Conservation (phyloP, 1,140 invertebrate genomes). For the Drosophila tani region DNA sequence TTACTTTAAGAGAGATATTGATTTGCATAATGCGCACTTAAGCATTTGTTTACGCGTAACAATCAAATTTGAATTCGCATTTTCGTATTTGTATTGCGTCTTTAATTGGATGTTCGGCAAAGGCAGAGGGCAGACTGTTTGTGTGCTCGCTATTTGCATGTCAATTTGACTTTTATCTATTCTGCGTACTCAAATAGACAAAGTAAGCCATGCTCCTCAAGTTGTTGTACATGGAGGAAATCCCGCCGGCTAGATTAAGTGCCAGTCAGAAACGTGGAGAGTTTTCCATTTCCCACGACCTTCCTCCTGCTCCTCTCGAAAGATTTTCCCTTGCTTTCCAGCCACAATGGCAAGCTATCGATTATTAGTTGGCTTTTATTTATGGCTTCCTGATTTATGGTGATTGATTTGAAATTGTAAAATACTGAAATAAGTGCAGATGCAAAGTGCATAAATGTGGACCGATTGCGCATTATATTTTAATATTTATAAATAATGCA, state of each 20-base stretch:
- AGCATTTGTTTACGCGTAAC: conserved; percentile 83
- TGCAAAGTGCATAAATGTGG: conserved; percentile 5
- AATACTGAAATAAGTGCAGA: conserved; percentile 28
- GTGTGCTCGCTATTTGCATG: conserved; percentile 73
- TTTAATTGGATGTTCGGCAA: conserved; percentile 78
- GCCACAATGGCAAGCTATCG: background rate
- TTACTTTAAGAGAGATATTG: conserved; percentile 82
- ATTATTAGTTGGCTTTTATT: conserved; percentile 45
- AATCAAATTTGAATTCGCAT: conserved; percentile 82
- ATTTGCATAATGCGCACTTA: conserved; percentile 83
- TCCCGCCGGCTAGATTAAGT: conserved; percentile 68
- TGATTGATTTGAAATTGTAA: conserved; percentile 28
- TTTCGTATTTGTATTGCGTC: conserved; percentile 73
- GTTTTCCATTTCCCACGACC: conserved; percentile 1
- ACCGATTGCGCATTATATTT: background rate
- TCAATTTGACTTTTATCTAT: conserved; percentile 82
- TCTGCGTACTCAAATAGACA: conserved; percentile 62
- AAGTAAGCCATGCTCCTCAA: conserved; percentile 67
- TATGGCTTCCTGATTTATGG: conserved; percentile 28
- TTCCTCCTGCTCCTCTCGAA: background rate
- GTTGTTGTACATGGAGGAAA: conserved; percentile 75
- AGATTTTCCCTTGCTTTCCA: background rate
- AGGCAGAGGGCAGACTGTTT: conserved; percentile 34
- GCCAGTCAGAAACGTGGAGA: conserved; percentile 38
- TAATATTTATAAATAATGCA: background rate